Base-by-base conservation (phyloP, 2,888 invertebrate species). In the Pelosia muscerda region DNA sequence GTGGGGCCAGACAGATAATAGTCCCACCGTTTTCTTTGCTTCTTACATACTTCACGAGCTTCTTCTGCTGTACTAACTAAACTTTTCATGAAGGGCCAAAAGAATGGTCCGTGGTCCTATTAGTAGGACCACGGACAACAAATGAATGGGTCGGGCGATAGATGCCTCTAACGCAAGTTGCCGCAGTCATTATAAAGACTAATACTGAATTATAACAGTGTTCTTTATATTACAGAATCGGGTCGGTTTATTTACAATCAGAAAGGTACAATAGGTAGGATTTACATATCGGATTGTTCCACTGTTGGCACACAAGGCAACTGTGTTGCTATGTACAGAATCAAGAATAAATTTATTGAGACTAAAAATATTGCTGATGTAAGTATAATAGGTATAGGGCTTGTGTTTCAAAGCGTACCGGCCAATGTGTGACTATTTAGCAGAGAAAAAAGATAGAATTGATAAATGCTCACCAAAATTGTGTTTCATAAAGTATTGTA, bases 281-380 rank as follows among this genome's bases (percentile, higher is more conserved):
- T 96, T 1, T 96, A 96, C 70, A 91, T 97, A 63, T 96, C 96
- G 0, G 96, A 96, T 86, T 97, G 96, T 25, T 88, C 91, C 26
- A 90, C 92, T 26, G 92, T 96, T 75, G 88, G 94, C 66, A 93
- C 97, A 26, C 92, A 91, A 67, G 97, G 97, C 5, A 94, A 92
- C 81, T 97, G 96, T 87, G 94, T 97, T n/a, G 96, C 96, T 49
- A 96, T 97, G 78, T 97, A 97, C 85, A 96, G 97, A 77, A 95
- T 96, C 22, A 95, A 93, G 75, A 96, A 96, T 70, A 94, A 95
- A 75, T 89, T 91, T 15, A 91, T 98, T 56, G 97, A 96, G 68
- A 86, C 90, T 69, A 96, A 96, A 83, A 96, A 96, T 79, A 94
- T 97, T n/a, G 93, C 95, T 31, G 97, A 97, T 74, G 96, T 96